These are phyloP conservation scores for Poecilia wingei DNA, from an alignment of 2,797 vertebrate genomes.

Conservation along the genomic window DNA sequence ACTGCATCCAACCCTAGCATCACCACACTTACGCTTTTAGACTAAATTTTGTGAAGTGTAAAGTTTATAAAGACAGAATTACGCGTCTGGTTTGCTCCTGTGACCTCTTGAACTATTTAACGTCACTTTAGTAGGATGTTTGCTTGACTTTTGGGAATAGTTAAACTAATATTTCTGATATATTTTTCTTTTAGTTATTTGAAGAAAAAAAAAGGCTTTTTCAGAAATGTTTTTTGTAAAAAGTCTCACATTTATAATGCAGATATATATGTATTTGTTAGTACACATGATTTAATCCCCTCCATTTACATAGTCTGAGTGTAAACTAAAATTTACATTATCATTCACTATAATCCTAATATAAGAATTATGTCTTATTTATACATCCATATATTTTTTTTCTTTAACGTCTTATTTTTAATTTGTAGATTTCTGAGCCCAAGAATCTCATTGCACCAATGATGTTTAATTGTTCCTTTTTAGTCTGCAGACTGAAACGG, in stretches of 20 bases:
- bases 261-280: not conserved
- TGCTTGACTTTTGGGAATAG: not conserved
- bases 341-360: not conserved
- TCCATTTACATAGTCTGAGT: not conserved
- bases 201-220: not conserved
- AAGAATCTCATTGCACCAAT: not conserved
- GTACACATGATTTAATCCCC: not conserved
- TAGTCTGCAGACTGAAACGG: not conserved
- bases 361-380: not conserved
- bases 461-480: not conserved
- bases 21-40: not conserved
- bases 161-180: not conserved
- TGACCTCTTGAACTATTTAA: not conserved
- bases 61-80: not conserved
- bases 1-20: not conserved
- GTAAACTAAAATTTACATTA: not conserved
- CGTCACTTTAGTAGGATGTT: not conserved
- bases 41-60: not conserved
- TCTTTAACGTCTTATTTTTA: not conserved
- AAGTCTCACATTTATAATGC: not conserved
- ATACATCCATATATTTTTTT: not conserved
- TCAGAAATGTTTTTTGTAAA: not conserved
- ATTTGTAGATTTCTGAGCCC: not conserved
- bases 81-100: not conserved
- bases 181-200: not conserved